Base-by-base conservation (phyloP, 2,888 invertebrate species). In the Leucophora obtusa region DNA sequence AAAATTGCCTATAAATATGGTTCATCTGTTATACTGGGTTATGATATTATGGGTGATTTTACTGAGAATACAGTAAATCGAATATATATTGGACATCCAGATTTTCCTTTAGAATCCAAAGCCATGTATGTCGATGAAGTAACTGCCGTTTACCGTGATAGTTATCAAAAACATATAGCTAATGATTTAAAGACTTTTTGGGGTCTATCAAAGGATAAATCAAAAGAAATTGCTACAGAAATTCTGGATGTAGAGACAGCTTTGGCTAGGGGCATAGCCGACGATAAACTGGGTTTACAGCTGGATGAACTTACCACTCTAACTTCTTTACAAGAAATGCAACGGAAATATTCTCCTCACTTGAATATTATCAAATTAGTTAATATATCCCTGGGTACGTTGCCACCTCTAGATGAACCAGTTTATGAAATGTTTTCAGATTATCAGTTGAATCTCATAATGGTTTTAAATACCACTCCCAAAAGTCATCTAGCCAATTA, bases 401-500 rank as follows among this genome's bases (percentile, higher is more conserved):
- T 85, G 3, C 70, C 81, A 0, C 33, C 66, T 15, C 33, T 87
- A 9, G 75, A 53, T 0, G 85, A 79, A 3, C 63, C 83, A 0
- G 73, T 89, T 0, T 88, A 89, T 50, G 84, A 88, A 60, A 84
- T 66, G 28, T 83, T 82, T 18, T 69, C 82, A 0, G 59, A 63
- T 0, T 89, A 87, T 77, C 86, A 86, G n/a, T 3, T 21, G 10
- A 87, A 90, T 78, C 50, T 89, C 2, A 76, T 85, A 1, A 50
- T 82, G 9, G 82, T 87, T 0, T 24, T 86, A 0, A 33, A 60
- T 2, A 60, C 5, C 3, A 86, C 86, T 0, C 82, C 87, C 0
- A 84, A 83, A 4, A 78, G 79, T 0, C 82, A 79, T 6, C 28
- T 89, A 9, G 90, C 89, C 38, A 88, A 89, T 82, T 89, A 89